Evolutionary conservation across 2,888 invertebrate genomes (phyloP).

Genomic region (Operophtera brumata): DNA sequence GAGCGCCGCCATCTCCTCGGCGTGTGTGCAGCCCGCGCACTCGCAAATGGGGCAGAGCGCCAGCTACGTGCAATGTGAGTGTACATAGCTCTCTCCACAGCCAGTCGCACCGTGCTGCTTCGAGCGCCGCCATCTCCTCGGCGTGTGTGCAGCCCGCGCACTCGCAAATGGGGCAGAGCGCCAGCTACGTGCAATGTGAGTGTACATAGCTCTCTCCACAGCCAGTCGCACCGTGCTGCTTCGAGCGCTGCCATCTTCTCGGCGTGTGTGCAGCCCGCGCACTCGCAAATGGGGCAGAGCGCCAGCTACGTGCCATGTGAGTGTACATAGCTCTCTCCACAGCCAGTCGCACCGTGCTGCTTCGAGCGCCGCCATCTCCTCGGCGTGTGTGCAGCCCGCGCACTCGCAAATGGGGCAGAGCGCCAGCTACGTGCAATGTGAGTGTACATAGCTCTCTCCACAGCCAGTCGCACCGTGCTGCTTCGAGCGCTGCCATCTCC

Average conservation of each 20-base stretch:
- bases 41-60: slow-evolving; percentile 81
- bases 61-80: slow-evolving; percentile 89
- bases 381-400: slow-evolving; percentile 54
- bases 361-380: slow-evolving; percentile 31
- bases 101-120: too few relatives aligned
- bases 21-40: slow-evolving; percentile 59
- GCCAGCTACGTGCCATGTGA: slow-evolving; percentile 90
- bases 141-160: slow-evolving; percentile 59
- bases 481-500: slow-evolving; percentile 32
- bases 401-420: slow-evolving; percentile 79
- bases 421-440: slow-evolving; percentile 90
- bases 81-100: too few relatives aligned
- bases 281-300: slow-evolving; percentile 79
- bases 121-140: slow-evolving; percentile 30
- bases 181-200: slow-evolving; percentile 90
- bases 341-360: too few relatives aligned
- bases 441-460: too few relatives aligned
- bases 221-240: too few relatives aligned
- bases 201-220: too few relatives aligned
- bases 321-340: neutral
- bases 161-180: slow-evolving; percentile 79
- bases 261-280: slow-evolving; percentile 56
- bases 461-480: too few relatives aligned
- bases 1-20: slow-evolving; percentile 29
- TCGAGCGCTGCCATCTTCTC: slow-evolving; percentile 31